phyloP scores from a whole-genome alignment of 2,797 vertebrate species.

The Poecilia velifera region DNA sequence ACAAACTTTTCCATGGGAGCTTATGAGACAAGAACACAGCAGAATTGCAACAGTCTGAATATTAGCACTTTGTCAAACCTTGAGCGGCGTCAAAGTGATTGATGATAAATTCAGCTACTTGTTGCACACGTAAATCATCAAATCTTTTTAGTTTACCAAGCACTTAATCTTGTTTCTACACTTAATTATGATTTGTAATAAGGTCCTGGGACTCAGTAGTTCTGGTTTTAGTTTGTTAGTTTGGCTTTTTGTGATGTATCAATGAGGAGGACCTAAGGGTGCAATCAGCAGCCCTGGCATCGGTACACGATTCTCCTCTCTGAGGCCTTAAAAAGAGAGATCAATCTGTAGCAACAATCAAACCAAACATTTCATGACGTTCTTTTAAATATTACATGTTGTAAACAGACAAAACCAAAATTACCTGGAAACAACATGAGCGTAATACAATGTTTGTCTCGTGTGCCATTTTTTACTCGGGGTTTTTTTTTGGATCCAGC shows the following conservation, averaged over 20 bases:
- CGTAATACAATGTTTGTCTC: background rate
- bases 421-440: background rate
- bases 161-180: background rate
- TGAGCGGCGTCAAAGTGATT: background rate
- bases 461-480: background rate
- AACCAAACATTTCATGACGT: background rate
- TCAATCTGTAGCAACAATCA: slow-evolving; percentile 6
- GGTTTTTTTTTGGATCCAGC: background rate
- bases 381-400: slow-evolving; percentile 9
- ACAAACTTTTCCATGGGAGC: background rate
- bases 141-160: background rate
- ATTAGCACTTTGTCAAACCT: background rate
- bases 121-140: background rate
- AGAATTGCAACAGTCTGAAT: background rate
- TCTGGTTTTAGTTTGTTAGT: background rate
- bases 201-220: background rate
- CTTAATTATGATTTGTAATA: background rate
- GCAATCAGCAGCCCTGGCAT: background rate
- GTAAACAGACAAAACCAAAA: slow-evolving; percentile 3
- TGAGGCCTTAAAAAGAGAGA: slow-evolving; percentile 3
- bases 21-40: background rate
- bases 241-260: background rate
- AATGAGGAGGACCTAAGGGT: background rate
- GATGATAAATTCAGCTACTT: background rate
- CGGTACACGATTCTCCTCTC: background rate